Evolutionary conservation across 1,140 invertebrate species (phyloP), one percentile per base, ranked within the genome.

Genomic region (Macrosteles quadrilineatus): DNA sequence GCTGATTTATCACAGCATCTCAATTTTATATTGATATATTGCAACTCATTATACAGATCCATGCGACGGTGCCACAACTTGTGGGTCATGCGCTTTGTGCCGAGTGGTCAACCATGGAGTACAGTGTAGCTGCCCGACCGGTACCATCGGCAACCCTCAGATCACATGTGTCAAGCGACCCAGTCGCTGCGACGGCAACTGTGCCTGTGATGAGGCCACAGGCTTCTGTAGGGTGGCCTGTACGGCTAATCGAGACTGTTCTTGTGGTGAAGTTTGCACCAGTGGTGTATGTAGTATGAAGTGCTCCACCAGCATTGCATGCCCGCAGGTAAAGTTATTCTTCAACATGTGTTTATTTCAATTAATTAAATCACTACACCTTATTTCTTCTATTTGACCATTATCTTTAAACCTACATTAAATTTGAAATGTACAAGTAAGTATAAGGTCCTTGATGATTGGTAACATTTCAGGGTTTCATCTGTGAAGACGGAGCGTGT

Each of bases 1-100:
- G n/a, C n/a, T n/a, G n/a, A n/a, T n/a, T n/a, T n/a, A n/a, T n/a
- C n/a, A n/a, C n/a, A n/a, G n/a, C n/a, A n/a, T n/a, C n/a, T n/a
- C n/a, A n/a, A n/a, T n/a, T n/a, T n/a, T n/a, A n/a, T n/a, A n/a
- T n/a, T n/a, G n/a, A n/a, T n/a, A n/a, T n/a, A n/a, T n/a, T n/a
- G n/a, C n/a, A n/a, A n/a, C n/a, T n/a, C n/a, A n/a, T n/a, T n/a
- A n/a, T n/a, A n/a, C 75, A 89, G 91, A 94, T 87, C 92, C 93
- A 1, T 96, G 93, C 75, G 84, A 87, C 32, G 85, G 84, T 23
- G 85, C 79, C 17, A 80, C 80, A 43, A 82, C 84, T 14, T 96
- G 94, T 78, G 94, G 94, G 36, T 86, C 88, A 68, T 96, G 94
- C 80, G 92, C 94, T 17, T 83, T 87, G 31, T 96, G 94, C 76